phyloP scores from a whole-genome alignment of 2,888 invertebrate species.

The Anagyrus pseudococci region DNA sequence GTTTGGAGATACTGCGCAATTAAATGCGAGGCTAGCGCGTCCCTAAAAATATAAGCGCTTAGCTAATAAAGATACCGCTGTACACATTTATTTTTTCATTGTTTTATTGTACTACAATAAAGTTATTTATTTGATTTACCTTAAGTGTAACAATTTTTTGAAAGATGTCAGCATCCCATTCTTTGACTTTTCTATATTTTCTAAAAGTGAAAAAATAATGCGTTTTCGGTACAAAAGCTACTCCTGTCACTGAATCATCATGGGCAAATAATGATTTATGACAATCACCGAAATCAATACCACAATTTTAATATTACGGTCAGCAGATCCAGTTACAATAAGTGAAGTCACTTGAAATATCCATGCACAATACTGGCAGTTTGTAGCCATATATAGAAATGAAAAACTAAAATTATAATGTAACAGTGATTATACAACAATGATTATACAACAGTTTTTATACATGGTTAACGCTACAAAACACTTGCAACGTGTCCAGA shows the following conservation, averaged over 20 bases:
- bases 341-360: constrained; percentile 89
- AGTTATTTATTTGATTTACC: constrained; percentile 64
- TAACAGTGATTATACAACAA: constrained; percentile 58
- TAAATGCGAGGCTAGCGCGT: constrained; percentile 82
- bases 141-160: constrained; percentile 87
- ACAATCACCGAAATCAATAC: constrained; percentile 98
- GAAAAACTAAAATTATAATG: constrained; percentile 76
- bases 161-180: constrained; percentile 96
- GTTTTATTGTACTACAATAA: constrained; percentile 1
- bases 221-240: constrained; percentile 89
- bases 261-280: constrained; percentile 95
- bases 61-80: not conserved
- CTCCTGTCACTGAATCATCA: constrained; percentile 89
- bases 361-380: constrained; percentile 90
- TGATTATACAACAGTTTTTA: no score
- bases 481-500: constrained; percentile 89
- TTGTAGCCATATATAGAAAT: constrained; percentile 95
- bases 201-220: constrained; percentile 94
- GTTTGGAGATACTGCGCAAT: constrained; percentile 79
- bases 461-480: constrained; percentile 1
- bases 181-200: constrained; percentile 92
- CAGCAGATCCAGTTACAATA: constrained; percentile 92
- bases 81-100: no score
- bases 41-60: constrained; percentile 65
- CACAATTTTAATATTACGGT: constrained; percentile 97